A percentile compares a stretch with the other conserved stretches of the same genome.
phyloP scores from a whole-genome alignment of 2,888 invertebrate genomes.

The Noctua janthe region DNA sequence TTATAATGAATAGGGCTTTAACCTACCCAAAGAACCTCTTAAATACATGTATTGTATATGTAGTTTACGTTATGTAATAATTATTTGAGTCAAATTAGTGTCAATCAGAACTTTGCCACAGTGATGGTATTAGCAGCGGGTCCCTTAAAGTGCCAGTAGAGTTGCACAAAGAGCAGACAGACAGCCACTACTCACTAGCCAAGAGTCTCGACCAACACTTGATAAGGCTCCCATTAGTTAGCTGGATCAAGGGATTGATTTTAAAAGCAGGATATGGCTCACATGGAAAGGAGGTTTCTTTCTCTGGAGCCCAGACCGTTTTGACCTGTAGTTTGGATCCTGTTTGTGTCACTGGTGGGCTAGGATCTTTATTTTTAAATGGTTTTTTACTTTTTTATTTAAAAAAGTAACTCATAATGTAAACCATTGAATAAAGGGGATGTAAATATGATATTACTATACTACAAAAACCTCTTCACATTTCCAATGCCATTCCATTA shows the following conservation, averaged over 20 bases:
- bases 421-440: background rate
- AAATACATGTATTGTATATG: background rate
- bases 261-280: background rate
- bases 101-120: background rate
- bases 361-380: background rate
- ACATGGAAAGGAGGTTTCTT: background rate
- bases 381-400: background rate
- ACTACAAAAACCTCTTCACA: conserved; percentile 2
- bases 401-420: background rate
- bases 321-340: background rate
- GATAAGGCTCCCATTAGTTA: background rate
- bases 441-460: background rate
- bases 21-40: background rate
- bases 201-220: background rate
- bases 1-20: background rate
- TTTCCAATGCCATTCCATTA: conserved; percentile 3
- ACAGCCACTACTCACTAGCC: background rate
- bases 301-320: background rate
- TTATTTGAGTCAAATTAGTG: background rate
- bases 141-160: background rate
- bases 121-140: background rate
- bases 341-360: background rate
- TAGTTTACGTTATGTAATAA: background rate
- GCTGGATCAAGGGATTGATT: background rate
- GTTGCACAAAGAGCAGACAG: background rate